Conservation (phyloP, 2,113 vertebrate genomes). For the Pelusios castaneus region DNA sequence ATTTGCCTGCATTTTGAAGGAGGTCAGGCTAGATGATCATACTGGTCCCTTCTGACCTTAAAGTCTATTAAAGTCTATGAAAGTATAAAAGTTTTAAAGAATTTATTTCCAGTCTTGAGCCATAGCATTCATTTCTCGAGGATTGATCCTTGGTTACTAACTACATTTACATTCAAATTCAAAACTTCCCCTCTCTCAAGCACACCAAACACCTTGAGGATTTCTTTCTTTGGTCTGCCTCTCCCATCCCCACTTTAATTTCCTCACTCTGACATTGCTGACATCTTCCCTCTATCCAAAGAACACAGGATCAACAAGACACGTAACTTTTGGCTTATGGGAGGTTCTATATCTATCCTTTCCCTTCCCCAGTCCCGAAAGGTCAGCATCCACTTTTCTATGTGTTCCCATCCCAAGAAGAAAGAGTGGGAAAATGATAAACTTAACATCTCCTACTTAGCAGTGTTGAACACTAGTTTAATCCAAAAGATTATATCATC, state of each 20-base stretch:
- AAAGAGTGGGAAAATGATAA: no score
- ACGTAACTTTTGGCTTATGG: neutral
- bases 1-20: no score
- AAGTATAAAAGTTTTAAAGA: neutral
- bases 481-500: neutral
- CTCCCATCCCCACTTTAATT: neutral
- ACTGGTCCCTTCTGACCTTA: no score
- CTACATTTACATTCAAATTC: neutral
- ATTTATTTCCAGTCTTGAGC: neutral
- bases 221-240: neutral
- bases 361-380: neutral
- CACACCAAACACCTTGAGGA: neutral
- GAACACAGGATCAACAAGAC: neutral
- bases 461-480: neutral
- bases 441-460: no score
- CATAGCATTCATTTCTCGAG: neutral
- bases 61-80: no score
- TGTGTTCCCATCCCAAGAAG: no score
- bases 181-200: neutral
- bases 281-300: neutral
- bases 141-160: neutral
- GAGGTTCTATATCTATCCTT: neutral
- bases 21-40: no score
- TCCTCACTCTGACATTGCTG: slow-evolving; percentile 13
- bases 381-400: neutral